Evolutionary conservation across 2,888 invertebrate genomes (phyloP), one percentile per base, ranked within the genome.

Genomic region (Cephus pygmeus): DNA sequence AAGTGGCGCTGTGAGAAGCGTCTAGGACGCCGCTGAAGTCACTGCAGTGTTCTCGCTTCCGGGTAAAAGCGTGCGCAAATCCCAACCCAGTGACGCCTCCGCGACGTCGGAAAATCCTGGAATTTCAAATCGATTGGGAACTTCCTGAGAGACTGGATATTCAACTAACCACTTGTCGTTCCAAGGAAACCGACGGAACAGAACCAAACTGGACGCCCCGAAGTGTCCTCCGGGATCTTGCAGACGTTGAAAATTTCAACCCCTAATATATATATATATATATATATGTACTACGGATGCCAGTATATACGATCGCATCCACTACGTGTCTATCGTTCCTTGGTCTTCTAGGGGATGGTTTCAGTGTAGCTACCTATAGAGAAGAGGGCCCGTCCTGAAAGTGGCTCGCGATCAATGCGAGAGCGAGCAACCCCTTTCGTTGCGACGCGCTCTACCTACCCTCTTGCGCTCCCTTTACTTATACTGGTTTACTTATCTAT

Each of bases 31-130:
- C 79, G 77, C 74, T 78, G 80, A 76, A 40, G 34, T 77, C 78
- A 77, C 85, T 82, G 81, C 82, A 80, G 76, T 75, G 69, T 76
- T 82, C 83, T 79, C 83, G 78, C 86, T 84, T 84, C 83, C 86
- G 82, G 83, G 82, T 77, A 80, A 79, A 77, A 83, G 23, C 81
- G 76, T 79, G 79, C 82, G 80, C 75, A 77, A 71, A 69, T 56
- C 36, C 68, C 36, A 33, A 3, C 71, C 71, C 31, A 34, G 30
- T 23, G 71, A 34, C 30, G 31, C 71, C 71, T 71, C 71, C 34
- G 31, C 71, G 75, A 73, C 75, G 69, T 78, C 40, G 75, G 73
- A 79, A 83, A 84, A 85, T 85, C 83, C 78, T 81, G 80, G 80
- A 84, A 80, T 77, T 79, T 76, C 79, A 76, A 80, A 82, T 85